A percentile compares a stretch with the other conserved stretches of the same genome.
These are phyloP conservation scores for Amphiduros pacificus DNA, from an alignment of 2,888 invertebrate species.

Conservation along the genomic window DNA sequence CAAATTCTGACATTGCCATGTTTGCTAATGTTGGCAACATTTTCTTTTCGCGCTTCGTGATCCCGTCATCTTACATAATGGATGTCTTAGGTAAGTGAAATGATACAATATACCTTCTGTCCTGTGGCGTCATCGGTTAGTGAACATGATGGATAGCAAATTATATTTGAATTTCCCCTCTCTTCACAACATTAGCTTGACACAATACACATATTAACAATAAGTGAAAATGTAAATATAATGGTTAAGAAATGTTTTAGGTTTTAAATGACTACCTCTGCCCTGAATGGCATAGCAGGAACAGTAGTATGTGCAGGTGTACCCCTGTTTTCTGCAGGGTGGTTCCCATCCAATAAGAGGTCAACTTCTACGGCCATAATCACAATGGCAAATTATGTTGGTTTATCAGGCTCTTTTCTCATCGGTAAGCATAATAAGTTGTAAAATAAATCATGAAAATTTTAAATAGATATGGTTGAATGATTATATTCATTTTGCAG, in stretches of 20 bases:
- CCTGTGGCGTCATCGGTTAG: too few relatives aligned
- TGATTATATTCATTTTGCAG: too few relatives aligned
- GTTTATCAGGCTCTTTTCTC: conserved; percentile 6
- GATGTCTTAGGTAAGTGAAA: conserved; percentile 49
- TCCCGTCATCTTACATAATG: conserved; percentile 52
- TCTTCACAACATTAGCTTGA: too few relatives aligned
- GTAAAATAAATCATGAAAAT: not conserved
- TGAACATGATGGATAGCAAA: too few relatives aligned
- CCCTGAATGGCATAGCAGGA: conserved; percentile 59
- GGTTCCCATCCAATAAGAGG: conserved; percentile 61
- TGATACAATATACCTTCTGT: too few relatives aligned
- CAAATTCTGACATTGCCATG: conserved; percentile 45
- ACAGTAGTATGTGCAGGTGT: conserved; percentile 59
- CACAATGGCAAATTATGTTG: conserved; percentile 8
- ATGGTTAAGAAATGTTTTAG: too few relatives aligned
- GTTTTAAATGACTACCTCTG: conserved; percentile 50
- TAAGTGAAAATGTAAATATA: too few relatives aligned
- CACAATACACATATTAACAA: too few relatives aligned
- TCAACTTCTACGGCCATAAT: conserved; percentile 52
- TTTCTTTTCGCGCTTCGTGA: conserved; percentile 44
- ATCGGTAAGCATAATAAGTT: too few relatives aligned
- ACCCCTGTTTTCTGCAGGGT: conserved; percentile 59
- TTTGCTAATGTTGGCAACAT: conserved; percentile 54
- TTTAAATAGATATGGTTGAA: not conserved
- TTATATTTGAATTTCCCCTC: too few relatives aligned